Conservation (phyloP, 2,888 invertebrate species). For the Dione juno region DNA sequence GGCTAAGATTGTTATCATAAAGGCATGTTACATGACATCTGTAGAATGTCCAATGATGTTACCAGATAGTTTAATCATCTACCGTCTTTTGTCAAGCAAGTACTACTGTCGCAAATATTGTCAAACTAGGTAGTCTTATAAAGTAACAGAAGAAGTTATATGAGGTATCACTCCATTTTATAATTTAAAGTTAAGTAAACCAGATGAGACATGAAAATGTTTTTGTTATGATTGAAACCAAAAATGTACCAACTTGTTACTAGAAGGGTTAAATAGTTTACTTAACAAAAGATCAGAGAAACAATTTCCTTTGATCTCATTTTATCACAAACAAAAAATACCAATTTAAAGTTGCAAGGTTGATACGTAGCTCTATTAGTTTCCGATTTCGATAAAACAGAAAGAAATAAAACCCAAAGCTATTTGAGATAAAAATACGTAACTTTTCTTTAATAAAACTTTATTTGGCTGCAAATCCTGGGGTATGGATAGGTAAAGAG, state of each 20-base stretch:
- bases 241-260: neutral
- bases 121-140: no score
- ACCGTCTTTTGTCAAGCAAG: no score
- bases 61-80: no score
- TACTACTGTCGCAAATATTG: no score
- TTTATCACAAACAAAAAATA: conserved; percentile 24
- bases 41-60: no score
- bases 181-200: no score
- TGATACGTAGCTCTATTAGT: conserved; percentile 36
- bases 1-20: no score
- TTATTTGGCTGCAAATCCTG: conserved; percentile 62
- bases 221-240: conserved; percentile 1
- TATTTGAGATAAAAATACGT: conserved; percentile 58
- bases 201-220: neutral
- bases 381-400: conserved; percentile 45
- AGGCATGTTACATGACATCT: no score
- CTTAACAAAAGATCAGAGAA: conserved; percentile 10
- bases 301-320: conserved; percentile 17
- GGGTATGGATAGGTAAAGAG: conserved; percentile 56
- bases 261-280: conserved; percentile 8
- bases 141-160: no score
- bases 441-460: conserved; percentile 67
- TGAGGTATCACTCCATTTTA: no score
- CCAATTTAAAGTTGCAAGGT: conserved; percentile 42
- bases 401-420: conserved; percentile 64